Conservation (phyloP, 2,797 vertebrate species). For the Pipistrellus kuhlii region DNA sequence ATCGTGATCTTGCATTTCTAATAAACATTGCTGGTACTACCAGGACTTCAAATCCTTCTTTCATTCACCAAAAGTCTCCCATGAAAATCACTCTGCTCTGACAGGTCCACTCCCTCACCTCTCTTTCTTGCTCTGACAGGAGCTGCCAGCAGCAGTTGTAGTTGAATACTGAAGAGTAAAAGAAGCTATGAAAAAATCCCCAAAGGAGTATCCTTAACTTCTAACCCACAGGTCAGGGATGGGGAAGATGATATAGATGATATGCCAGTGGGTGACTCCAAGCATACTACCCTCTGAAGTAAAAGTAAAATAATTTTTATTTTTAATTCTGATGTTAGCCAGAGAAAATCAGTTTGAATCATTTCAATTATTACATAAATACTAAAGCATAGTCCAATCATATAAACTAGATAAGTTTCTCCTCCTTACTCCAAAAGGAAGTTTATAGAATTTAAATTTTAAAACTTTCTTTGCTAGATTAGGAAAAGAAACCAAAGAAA, state of each 20-base stretch:
- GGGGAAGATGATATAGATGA: not conserved
- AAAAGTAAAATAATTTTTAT: not conserved
- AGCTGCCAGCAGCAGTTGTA: not conserved
- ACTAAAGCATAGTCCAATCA: slow-evolving; percentile 31
- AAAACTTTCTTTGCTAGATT: slow-evolving; percentile 21
- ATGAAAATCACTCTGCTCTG: not conserved
- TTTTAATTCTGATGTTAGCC: slow-evolving; percentile 47
- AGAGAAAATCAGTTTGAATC: slow-evolving; percentile 57
- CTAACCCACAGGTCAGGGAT: not conserved
- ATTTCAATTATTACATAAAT: slow-evolving; percentile 50
- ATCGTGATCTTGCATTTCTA: not conserved
- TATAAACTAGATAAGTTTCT: slow-evolving; percentile 6
- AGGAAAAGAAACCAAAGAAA: slow-evolving; percentile 52
- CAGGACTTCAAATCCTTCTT: slow-evolving; percentile 33
- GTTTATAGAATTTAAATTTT: slow-evolving; percentile 61
- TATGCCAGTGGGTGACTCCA: not conserved
- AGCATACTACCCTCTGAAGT: not conserved
- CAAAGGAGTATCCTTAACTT: not conserved
- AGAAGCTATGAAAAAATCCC: not conserved
- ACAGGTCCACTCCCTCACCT: not conserved
- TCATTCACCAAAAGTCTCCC: not conserved
- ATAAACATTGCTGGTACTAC: not conserved
- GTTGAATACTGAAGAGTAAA: not conserved
- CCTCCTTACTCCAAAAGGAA: slow-evolving; percentile 23
- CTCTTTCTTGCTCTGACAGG: not conserved